Conservation (phyloP, 2,113 vertebrate species). For the Drymodes brunneopygia region DNA sequence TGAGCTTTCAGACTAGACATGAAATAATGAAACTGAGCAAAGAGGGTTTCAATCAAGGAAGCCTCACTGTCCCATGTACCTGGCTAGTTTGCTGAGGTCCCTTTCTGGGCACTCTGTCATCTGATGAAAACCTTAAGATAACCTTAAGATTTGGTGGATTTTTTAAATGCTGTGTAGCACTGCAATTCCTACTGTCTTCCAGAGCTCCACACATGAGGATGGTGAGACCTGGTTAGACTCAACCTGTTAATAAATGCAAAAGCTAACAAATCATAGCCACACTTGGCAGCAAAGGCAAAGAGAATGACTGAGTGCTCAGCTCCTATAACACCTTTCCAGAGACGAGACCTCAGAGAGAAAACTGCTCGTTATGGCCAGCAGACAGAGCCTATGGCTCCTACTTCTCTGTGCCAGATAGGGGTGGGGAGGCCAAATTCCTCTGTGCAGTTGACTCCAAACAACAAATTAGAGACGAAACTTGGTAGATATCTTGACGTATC, state of each 20-base stretch:
- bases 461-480: not conserved
- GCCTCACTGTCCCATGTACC: not conserved
- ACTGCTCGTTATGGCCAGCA: not conserved
- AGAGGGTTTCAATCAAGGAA: not conserved
- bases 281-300: not conserved
- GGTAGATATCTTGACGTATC: not conserved
- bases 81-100: not conserved
- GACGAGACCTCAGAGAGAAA: not conserved
- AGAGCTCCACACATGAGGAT: not conserved
- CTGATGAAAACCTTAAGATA: not conserved
- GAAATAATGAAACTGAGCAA: not conserved
- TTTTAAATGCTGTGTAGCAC: not conserved
- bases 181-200: not conserved
- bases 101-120: not conserved
- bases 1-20: not conserved
- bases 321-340: not conserved
- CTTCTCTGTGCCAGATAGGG: not conserved
- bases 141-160: not conserved
- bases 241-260: not conserved
- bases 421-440: not conserved
- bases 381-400: not conserved
- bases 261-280: not conserved
- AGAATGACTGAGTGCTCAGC: not conserved
- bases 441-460: not conserved
- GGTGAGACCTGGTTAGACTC: not conserved